Base-by-base conservation (phyloP, 2,888 invertebrate species). In the Drosophila antonietae region DNA sequence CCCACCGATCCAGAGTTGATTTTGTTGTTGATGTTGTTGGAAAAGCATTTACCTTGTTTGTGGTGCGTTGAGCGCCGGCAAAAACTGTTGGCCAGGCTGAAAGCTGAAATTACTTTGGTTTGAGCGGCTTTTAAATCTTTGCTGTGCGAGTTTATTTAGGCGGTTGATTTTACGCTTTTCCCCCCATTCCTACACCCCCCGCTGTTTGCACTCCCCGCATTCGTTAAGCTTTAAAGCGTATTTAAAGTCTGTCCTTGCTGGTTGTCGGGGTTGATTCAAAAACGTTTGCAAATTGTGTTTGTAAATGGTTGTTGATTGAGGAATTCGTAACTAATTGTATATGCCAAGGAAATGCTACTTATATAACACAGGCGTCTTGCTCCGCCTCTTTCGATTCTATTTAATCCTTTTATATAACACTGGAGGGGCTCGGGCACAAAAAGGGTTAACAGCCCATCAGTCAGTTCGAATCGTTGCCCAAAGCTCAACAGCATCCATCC, bases 51-150 rank as follows among this genome's bases (percentile, higher is more conserved):
- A 84, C 84, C 84, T 84, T 84, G 84, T 84, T 84, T 89, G 84
- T 73, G 89, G 89, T 83, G 79, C 73, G 81, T 71, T 78, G 80
- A 80, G 81, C 73, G 70, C 87, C 68, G 81, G 72, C 79, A 86
- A 79, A 89, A 88, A 88, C 78, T 83, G 88, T 88, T 86, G 75
- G 66, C 73, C 63, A 66, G 69, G 66, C 77, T 63, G 57, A 77
- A 72, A 72, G 64, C 81, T 83, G 83, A 88, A 88, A 88, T 83
- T 84, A 71, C 81, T 81, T 83, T 84, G 80, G 82, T 80, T 68
- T 69, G 70, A 65, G 81, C 85, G 90, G 90, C 86, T 90, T 92
- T 92, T 92, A 91, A 92, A 89, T 88, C 90, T 88, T 89, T 80
- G 70, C 66, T 57, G 28, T 74, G 81, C 72, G 85, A 86, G 78